Conservation (phyloP, 2,113 vertebrate species). For the Salvator merianae region DNA sequence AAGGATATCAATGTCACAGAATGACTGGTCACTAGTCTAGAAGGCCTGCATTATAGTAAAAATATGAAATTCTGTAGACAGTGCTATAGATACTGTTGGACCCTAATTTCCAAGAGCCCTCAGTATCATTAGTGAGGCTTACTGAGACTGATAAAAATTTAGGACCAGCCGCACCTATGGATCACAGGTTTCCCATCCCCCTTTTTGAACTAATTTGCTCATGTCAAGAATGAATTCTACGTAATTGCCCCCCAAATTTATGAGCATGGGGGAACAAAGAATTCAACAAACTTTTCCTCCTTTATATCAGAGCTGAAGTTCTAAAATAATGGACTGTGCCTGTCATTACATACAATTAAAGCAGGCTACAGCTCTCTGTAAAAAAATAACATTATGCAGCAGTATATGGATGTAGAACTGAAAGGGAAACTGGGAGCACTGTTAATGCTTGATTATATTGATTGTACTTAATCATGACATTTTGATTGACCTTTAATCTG, state of each 20-base stretch:
- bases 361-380: not conserved
- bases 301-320: too few species aligned
- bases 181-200: too few species aligned
- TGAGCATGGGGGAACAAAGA: too few species aligned
- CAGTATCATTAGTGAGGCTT: not conserved
- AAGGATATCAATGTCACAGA: too few species aligned
- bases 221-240: too few species aligned
- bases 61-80: too few species aligned
- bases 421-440: not conserved
- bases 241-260: too few species aligned
- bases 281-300: too few species aligned
- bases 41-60: too few species aligned
- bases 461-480: not conserved
- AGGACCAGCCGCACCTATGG: not conserved
- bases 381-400: not conserved
- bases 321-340: too few species aligned
- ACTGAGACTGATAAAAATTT: not conserved
- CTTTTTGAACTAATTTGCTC: not conserved
- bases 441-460: not conserved
- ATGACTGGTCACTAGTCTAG: too few species aligned
- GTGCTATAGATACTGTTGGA: not conserved
- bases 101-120: not conserved
- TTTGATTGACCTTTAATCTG: not conserved
- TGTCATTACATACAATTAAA: not conserved
- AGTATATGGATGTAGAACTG: not conserved